Percentiles rank a stretch among this genome's conserved stretches.
Evolutionary conservation across 2,797 vertebrate genomes (phyloP).

Genomic region (Melanotaenia nigrans): DNA sequence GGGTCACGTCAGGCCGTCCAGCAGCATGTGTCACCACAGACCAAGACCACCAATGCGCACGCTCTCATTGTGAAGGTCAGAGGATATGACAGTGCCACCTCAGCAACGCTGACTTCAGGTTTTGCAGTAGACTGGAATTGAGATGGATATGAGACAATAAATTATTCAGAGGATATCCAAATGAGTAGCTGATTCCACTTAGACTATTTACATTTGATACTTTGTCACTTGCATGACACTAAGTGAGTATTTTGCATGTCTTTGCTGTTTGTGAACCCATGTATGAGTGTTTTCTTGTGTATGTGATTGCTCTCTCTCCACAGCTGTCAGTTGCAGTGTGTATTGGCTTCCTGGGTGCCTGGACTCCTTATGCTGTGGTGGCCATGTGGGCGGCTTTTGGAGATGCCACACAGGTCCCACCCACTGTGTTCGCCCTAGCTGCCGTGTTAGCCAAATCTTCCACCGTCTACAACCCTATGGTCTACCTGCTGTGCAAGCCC

Average conservation of each 20-base stretch:
- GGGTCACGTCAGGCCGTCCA: conserved; percentile 82
- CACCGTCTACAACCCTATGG: conserved; percentile 87
- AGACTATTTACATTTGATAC: neutral
- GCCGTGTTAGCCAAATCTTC: conserved; percentile 89
- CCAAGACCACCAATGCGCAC: conserved; percentile 76
- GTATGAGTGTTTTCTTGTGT: neutral
- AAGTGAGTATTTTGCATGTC: conserved; percentile 8
- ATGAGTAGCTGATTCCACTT: too few species aligned
- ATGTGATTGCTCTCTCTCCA: conserved; percentile 52
- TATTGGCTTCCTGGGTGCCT: conserved; percentile 86
- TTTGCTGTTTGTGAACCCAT: neutral
- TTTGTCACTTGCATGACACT: neutral
- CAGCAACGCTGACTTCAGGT: conserved; percentile 26
- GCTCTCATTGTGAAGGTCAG: conserved; percentile 87
- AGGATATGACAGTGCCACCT: conserved; percentile 20
- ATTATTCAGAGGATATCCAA: conserved; percentile 1
- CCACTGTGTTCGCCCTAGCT: conserved; percentile 83
- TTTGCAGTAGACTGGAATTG: conserved; percentile 30
- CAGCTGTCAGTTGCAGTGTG: conserved; percentile 88
- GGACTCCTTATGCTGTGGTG: conserved; percentile 86
- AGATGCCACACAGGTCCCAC: conserved; percentile 77
- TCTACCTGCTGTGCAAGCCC: conserved; percentile 88
- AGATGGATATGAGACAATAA: conserved; percentile 17
- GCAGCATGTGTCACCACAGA: conserved; percentile 82
- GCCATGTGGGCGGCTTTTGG: conserved; percentile 87